Evolutionary conservation across 2,888 invertebrate genomes (phyloP).

Genomic region (Macaria notata): DNA sequence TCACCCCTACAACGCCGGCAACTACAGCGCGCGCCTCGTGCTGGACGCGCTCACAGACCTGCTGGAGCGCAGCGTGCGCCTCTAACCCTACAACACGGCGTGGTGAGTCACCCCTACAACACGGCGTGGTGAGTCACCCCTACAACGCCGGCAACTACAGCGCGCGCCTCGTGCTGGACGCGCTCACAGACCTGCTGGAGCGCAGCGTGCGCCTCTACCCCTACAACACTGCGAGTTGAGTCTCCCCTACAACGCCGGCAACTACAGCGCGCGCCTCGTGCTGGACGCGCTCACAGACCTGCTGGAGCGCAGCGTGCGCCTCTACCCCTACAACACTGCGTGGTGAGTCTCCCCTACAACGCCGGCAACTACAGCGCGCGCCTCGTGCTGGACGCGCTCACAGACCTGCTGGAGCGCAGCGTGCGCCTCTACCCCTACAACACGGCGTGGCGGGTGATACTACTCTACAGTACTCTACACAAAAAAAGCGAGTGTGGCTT

Average conservation of each 20-base stretch:
- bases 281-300: constrained; percentile 91
- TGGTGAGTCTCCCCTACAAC: constrained; percentile 77
- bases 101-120: constrained; percentile 84
- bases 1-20: constrained; percentile 87
- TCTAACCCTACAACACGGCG: constrained; percentile 88
- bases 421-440: constrained; percentile 91
- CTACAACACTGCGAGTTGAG: constrained; percentile 83
- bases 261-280: constrained; percentile 87
- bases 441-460: constrained; percentile 85
- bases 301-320: constrained; percentile 88
- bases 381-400: constrained; percentile 89
- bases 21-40: constrained; percentile 87
- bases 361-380: constrained; percentile 87
- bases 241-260: constrained; percentile 84
- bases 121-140: constrained; percentile 63
- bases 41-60: constrained; percentile 91
- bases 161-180: constrained; percentile 88
- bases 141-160: constrained; percentile 88
- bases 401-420: constrained; percentile 89
- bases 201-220: constrained; percentile 92
- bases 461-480: too few species aligned
- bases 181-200: constrained; percentile 88
- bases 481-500: too few species aligned
- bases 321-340: constrained; percentile 88
- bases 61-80: constrained; percentile 88